These are phyloP conservation scores for Pseudomyrmex dendroicus DNA, from an alignment of 1,140 invertebrate species.

Conservation along the genomic window DNA sequence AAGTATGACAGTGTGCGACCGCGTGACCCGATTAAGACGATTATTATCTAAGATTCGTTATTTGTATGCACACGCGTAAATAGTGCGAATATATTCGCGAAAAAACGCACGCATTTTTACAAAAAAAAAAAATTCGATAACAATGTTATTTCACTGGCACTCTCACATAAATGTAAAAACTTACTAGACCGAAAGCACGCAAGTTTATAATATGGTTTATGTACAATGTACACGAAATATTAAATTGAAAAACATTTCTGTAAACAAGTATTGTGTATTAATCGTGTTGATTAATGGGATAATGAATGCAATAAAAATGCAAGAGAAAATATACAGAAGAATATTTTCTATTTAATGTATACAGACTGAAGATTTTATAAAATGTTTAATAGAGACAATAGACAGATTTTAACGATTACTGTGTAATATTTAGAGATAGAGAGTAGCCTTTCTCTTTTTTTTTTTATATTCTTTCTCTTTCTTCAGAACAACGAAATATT, in stretches of 20 bases:
- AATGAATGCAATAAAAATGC: slow-evolving; percentile 14
- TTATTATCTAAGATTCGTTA: slow-evolving; percentile 54
- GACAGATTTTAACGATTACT: slow-evolving; percentile 75
- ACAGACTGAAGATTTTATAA: slow-evolving; percentile 78
- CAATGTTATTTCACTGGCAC: not conserved
- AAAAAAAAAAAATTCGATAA: not conserved
- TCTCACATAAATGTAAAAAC: not conserved
- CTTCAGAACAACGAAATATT: slow-evolving; percentile 62
- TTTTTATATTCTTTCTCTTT: slow-evolving; percentile 19
- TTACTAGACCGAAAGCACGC: not conserved
- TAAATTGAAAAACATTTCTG: not conserved
- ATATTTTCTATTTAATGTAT: slow-evolving; percentile 81
- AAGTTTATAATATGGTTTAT: not conserved
- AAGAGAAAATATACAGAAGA: slow-evolving; percentile 74
- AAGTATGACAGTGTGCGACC: slow-evolving; percentile 27
- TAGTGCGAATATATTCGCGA: not conserved
- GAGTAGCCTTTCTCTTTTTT: slow-evolving; percentile 58
- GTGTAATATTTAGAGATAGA: slow-evolving; percentile 70
- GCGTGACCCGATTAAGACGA: slow-evolving; percentile 36
- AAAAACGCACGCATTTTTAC: not conserved
- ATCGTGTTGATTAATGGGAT: not conserved
- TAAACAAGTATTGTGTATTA: not conserved
- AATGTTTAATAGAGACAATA: slow-evolving; percentile 79
- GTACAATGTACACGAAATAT: too few species aligned
- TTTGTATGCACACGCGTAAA: not conserved